phyloP scores from a whole-genome alignment of 2,888 invertebrate genomes.

The Ashinkailepas kermadecensis region DNA sequence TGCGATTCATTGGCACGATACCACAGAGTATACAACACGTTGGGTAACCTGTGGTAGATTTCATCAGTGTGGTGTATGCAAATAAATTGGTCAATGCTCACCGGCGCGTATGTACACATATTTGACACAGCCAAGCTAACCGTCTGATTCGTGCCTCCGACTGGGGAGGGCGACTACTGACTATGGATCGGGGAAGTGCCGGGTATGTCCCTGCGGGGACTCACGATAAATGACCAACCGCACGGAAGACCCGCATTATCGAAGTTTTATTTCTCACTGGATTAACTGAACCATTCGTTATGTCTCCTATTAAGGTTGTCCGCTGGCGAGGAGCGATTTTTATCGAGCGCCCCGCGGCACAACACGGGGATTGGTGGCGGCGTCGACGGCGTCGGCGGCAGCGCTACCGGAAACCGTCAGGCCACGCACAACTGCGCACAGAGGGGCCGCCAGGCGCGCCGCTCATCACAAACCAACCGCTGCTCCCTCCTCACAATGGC shows the following conservation, averaged over 20 bases:
- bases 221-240: neutral
- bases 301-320: neutral
- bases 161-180: neutral
- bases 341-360: neutral
- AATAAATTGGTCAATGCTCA: too few species aligned
- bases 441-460: neutral
- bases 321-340: slow-evolving; percentile 6
- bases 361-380: too few species aligned
- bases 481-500: neutral
- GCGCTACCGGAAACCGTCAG: neutral
- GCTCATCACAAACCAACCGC: neutral
- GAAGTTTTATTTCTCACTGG: neutral
- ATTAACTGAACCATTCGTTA: slow-evolving; percentile 6
- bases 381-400: too few species aligned
- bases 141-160: too few species aligned
- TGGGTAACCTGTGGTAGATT: too few species aligned
- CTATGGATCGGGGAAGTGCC: neutral
- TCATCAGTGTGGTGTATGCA: too few species aligned
- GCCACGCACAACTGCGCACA: neutral
- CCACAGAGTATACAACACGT: too few species aligned
- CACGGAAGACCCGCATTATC: slow-evolving; percentile 6
- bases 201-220: neutral
- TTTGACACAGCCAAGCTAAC: too few species aligned
- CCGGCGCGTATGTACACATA: too few species aligned
- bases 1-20: too few species aligned